A percentile compares a stretch with the other conserved stretches of the same genome.
Evolutionary conservation across 2,113 vertebrate species (phyloP).

Genomic region (Xenotilapia caudafasciata): DNA sequence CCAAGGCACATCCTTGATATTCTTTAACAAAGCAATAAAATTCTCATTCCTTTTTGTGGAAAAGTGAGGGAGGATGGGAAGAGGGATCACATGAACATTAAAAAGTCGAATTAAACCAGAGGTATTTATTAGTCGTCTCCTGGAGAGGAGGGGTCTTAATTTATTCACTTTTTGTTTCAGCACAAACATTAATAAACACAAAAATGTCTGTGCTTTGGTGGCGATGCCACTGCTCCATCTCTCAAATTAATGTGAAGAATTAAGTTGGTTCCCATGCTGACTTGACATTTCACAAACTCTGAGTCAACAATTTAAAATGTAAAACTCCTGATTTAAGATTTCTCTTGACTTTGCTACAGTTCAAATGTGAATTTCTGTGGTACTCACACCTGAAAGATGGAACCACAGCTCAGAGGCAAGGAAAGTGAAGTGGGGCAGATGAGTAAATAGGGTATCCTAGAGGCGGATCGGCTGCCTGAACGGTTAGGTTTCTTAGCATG

Average conservation of each 20-base stretch:
- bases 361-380: not conserved
- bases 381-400: not conserved
- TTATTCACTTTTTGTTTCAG: not conserved
- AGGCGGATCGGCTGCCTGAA: slow-evolving; percentile 92
- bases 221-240: not conserved
- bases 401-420: slow-evolving; percentile 72
- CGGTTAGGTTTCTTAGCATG: slow-evolving; percentile 88
- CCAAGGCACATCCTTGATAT: slow-evolving; percentile 69
- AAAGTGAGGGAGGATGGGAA: not conserved
- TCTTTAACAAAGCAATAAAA: slow-evolving; percentile 43
- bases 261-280: not conserved
- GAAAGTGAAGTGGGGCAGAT: slow-evolving; percentile 82
- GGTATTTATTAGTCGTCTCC: slow-evolving; percentile 6
- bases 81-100: not conserved
- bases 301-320: not conserved
- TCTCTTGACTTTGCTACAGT: not conserved
- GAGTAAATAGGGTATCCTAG: slow-evolving; percentile 95
- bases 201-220: not conserved
- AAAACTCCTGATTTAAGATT: not conserved
- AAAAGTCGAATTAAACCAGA: slow-evolving; percentile 27
- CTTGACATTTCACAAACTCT: not conserved
- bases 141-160: not conserved
- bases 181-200: slow-evolving; percentile 6
- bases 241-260: not conserved
- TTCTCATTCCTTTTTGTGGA: slow-evolving; percentile 23